Evolutionary conservation across 2,888 invertebrate genomes (phyloP), one percentile per base, ranked within the genome.

Genomic region (Sinotaia quadrata): DNA sequence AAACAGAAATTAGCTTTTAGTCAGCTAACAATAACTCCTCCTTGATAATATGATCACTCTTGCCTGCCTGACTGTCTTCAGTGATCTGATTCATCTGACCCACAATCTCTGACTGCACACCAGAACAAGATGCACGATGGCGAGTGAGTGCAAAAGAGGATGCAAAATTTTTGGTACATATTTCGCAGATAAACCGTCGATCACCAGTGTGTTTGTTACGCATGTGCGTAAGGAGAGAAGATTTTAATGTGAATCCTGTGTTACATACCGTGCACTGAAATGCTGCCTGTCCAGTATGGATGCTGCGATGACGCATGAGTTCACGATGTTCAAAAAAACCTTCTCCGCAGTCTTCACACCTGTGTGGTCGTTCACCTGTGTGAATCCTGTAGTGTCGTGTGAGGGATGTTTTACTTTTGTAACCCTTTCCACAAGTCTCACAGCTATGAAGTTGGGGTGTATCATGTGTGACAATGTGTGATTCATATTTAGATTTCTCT

Each of bases 231-330:
- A 68, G 47, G 21, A 73, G 67, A 0, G 73, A 73, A 7, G 70
- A 68, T 31, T 68, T 68, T 7, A 73, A 51, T 1, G 73, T 73
- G 62, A 73, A 73, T 4, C 73, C 73, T 18, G 65, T 61, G 2
- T 62, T 63, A 36, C 73, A 73, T 41, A 62, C 62, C 1, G 8
- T 15, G 57, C 73, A 73, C 33, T 81, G 84, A 68, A 87, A 88
- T 2, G 86, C 84, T 69, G 87, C 86, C 56, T 85, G 83, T 12
- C 87, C 88, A 10, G 87, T 88, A 73, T 88, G 88, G 29, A 86
- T 85, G 34, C 87, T 79, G 72, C 87, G 86, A 71, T 88, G 88
- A 27, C 88, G 82, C 67, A 66, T 33, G 21, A 73, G 67, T 51
- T 73, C 68, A 4, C 73, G 51, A 8, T 68, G 61, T 47, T 73